Evolutionary conservation across 2,113 vertebrate species (phyloP), one percentile per base, ranked within the genome.

Genomic region (Andinoacara biseriatus): DNA sequence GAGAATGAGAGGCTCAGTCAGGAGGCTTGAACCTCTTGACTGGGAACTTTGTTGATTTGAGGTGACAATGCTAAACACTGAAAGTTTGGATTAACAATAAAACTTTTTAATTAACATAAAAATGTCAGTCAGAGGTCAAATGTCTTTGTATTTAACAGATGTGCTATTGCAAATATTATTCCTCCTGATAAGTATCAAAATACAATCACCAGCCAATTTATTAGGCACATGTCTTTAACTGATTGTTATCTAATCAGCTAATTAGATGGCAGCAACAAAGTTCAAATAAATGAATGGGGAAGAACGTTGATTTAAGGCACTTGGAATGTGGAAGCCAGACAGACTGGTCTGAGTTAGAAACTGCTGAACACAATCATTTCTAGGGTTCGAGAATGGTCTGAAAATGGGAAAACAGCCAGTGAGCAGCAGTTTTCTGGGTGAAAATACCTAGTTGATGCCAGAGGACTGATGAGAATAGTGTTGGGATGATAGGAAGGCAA

Each of bases 361-460:
- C 62, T 43, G 38, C 0, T 65, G 13, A 65, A 0, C 62, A 38
- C 35, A 38, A 38, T 8, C 35, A 38, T 38, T 5, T 65, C 13
- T 43, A 43, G 24, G 0, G 0, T 26, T 43, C 17, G 4, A 49
- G 5, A 67, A 46, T 13, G 0, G 0, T 46, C 0, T 0, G 0
- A 26, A 46, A 67, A 26, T 17, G 14, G 26, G 43, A 67, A 1
- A 26, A 26, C 1, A 18, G 46, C 14, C 43, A 17, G 15, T 46
- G 38, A 20, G 0, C 5, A 13, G 9, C n/a, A 46, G 22, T 18
- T 43, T 10, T 43, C 62, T 46, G 5, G 2, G 4, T 46, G 14
- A 43, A 13, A 43, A 46, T 5, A 15, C 43, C 62, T 67, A 17
- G 38, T 46, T 67, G 0, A 65, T 65, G 38, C n/a, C n/a, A 65